Evolutionary conservation across 2,797 vertebrate genomes (phyloP), one percentile per base, ranked within the genome.

Genomic region (Euthynnus affinis): DNA sequence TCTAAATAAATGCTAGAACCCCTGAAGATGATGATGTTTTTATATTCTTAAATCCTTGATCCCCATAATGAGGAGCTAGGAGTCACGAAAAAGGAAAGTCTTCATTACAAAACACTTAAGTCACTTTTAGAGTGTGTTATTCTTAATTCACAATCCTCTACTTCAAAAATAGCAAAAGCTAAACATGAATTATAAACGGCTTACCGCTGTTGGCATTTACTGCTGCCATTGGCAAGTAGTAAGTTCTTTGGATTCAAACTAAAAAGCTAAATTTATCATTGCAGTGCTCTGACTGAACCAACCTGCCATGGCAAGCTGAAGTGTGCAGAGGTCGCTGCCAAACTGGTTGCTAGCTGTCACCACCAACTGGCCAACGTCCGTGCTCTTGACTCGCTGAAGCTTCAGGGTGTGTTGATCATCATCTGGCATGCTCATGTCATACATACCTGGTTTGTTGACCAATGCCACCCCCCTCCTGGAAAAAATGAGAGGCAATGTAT

Each of bases 311-410:
- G 83, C 82, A 88, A 99, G 94, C 52, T 48, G 93, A 37, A 97
- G 83, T 0, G 94, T 96, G 94, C 97, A 98, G 81, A 93, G 78
- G 91, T 97, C 96, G 2, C 96, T 94, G 88, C 98, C 98, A 0
- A 97, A 96, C 88, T 93, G 93, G 94, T 99, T 99, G 80, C 95
- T 96, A 78, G 97, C 97, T 7, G 92, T 96, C 61, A 97, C 97
- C 83, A 95, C 90, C 74, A 98, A 85, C 70, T 95, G 92, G 48
- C 97, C 98, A 0, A 92, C 9, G 1, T 97, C 96, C 0, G 93
- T 85, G 78, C 27, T 93, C 75, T 92, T 91, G 86, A 97, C 94
- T 0, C 84, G 84, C 86, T 94, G 94, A 25, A 99, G 93, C 80
- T 78, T 93, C 85, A 99, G 94, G 66, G 94, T 93, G 92, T 99